Percentiles rank a stretch among this genome's conserved stretches.
These are phyloP conservation scores for Trachythela sp. DNA, from an alignment of 64 coral and sea anemone species.

Conservation along the genomic window DNA sequence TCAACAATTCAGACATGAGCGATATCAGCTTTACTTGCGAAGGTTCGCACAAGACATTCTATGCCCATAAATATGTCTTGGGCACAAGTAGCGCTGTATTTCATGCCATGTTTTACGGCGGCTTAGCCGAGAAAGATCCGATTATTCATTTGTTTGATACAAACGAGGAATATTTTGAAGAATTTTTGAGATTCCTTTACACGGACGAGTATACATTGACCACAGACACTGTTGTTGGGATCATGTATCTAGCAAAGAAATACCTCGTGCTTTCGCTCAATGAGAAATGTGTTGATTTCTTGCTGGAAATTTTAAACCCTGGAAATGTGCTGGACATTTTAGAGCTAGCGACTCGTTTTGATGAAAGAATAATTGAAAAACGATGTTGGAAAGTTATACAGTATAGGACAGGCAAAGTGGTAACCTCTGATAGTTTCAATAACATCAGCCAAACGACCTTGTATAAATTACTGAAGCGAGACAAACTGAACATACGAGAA, in stretches of 20 bases:
- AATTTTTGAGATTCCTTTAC: too few relatives aligned
- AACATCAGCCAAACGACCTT: not conserved
- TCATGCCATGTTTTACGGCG: constrained; percentile 10
- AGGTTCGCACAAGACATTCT: too few relatives aligned
- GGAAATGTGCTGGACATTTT: not conserved
- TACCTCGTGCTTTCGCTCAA: too few relatives aligned
- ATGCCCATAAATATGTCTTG: too few relatives aligned
- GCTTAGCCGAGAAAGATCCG: not conserved
- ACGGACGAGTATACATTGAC: too few relatives aligned
- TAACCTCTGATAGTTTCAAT: not conserved
- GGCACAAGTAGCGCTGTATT: too few relatives aligned
- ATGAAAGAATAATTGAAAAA: not conserved
- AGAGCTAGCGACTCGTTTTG: not conserved
- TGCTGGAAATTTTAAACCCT: not conserved
- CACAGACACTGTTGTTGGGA: too few relatives aligned
- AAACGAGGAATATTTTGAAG: not conserved
- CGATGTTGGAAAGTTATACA: too few relatives aligned
- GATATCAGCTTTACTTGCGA: too few relatives aligned
- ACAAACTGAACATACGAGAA: not conserved
- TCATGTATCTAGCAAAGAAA: too few relatives aligned
- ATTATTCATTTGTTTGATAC: not conserved
- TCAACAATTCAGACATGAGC: too few relatives aligned
- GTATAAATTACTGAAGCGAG: not conserved
- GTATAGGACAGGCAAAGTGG: not conserved
- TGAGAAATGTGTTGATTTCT: too few relatives aligned